A percentile compares a stretch with the other conserved stretches of the same genome.
Conservation (phyloP, 1,140 invertebrate species). For the Cryptotermes secundus region DNA sequence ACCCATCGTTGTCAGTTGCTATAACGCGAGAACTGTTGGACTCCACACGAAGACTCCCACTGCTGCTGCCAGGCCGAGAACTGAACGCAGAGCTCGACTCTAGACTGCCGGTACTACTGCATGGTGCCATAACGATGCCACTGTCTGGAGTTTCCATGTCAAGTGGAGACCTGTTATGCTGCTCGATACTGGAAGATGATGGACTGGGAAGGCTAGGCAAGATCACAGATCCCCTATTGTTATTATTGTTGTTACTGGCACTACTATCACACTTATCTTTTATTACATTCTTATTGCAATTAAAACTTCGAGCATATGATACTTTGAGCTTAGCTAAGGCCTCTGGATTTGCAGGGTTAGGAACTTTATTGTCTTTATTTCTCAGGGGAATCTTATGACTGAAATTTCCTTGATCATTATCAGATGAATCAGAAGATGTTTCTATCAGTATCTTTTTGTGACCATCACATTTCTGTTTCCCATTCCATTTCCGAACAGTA, state of each 20-base stretch:
- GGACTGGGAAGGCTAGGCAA: neutral
- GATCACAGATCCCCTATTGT: neutral
- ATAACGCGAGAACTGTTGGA: neutral
- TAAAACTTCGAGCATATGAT: conserved; percentile 10
- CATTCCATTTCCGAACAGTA: neutral
- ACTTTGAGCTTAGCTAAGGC: conserved; percentile 26
- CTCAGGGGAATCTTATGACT: neutral
- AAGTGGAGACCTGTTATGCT: neutral
- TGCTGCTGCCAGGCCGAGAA: conserved; percentile 9
- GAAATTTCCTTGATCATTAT: conserved; percentile 17
- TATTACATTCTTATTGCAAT: neutral
- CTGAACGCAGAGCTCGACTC: neutral
- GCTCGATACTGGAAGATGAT: neutral
- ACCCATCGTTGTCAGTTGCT: neutral
- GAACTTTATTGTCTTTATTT: conserved; percentile 22
- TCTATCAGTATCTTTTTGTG: conserved; percentile 2
- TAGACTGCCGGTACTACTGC: conserved; percentile 15
- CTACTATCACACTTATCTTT: conserved; percentile 1
- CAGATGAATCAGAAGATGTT: conserved; percentile 25
- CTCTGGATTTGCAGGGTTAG: neutral
- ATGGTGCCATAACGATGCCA: conserved; percentile 26
- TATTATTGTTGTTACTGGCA: neutral
- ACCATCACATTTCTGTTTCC: neutral
- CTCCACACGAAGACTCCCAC: neutral
- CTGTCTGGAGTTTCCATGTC: conserved; percentile 32